A percentile compares a stretch with the other conserved stretches of the same genome.
Conservation (phyloP, 2,888 invertebrate genomes). For the Cerceris rybyensis region DNA sequence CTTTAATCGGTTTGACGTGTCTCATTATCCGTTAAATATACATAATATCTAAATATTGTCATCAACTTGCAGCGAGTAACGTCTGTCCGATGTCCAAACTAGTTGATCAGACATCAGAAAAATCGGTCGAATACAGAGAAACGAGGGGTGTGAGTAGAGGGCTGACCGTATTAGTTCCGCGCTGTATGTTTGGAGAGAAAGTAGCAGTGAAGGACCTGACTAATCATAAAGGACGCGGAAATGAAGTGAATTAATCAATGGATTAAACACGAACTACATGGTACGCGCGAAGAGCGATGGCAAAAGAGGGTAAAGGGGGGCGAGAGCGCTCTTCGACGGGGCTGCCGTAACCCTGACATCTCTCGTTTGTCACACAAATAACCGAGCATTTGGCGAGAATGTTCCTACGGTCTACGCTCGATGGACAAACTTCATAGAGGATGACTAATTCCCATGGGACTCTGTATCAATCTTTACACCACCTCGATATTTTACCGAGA, state of each 20-base stretch:
- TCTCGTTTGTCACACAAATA: conserved; percentile 81
- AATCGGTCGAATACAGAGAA: conserved; percentile 72
- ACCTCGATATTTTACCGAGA: conserved; percentile 56
- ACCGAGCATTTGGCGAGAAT: conserved; percentile 77
- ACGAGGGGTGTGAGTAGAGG: conserved; percentile 50
- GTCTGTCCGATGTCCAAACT: conserved; percentile 30
- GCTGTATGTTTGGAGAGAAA: conserved; percentile 66
- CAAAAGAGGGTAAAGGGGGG: conserved; percentile 23
- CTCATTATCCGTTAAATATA: not conserved
- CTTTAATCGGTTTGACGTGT: no score
- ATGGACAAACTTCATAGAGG: conserved; percentile 74
- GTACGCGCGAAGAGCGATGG: conserved; percentile 54
- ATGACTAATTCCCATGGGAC: conserved; percentile 75
- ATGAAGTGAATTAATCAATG: conserved; percentile 80
- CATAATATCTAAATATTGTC: not conserved
- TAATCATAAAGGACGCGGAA: conserved; percentile 78
- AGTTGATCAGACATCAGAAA: conserved; percentile 64
- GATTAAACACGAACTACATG: conserved; percentile 75
- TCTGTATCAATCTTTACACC: conserved; percentile 31
- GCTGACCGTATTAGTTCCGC: conserved; percentile 74
- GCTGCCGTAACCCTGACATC: conserved; percentile 70
- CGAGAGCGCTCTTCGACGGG: conserved; percentile 42
- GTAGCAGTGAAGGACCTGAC: conserved; percentile 71
- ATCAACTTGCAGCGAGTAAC: conserved; percentile 1
- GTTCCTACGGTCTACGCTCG: conserved; percentile 63